Evolutionary conservation across 2,113 vertebrate genomes (phyloP).

Genomic region (Sphyrna mokarran): DNA sequence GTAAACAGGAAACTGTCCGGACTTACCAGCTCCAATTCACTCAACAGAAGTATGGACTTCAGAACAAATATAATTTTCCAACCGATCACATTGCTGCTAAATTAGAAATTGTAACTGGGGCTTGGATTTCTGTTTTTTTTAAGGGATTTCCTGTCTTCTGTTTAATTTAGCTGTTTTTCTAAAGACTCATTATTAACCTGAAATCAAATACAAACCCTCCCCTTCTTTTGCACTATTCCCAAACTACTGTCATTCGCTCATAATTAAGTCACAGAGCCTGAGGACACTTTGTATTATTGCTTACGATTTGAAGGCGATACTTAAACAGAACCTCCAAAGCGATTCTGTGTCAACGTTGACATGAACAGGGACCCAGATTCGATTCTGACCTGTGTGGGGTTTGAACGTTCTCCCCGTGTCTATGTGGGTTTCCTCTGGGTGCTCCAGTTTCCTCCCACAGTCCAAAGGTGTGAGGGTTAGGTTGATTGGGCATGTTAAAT

Average conservation of each 20-base stretch:
- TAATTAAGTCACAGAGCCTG: neutral
- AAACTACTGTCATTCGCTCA: neutral
- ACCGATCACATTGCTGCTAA: neutral
- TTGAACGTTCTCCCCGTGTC: too few relatives aligned
- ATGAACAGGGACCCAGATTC: neutral
- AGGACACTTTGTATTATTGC: neutral
- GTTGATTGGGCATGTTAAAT: too few relatives aligned
- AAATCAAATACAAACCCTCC: neutral
- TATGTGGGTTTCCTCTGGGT: too few relatives aligned
- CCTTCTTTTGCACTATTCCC: neutral
- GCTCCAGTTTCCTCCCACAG: too few relatives aligned
- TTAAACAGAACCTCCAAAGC: neutral
- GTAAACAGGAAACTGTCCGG: neutral
- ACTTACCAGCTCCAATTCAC: neutral
- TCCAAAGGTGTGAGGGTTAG: too few relatives aligned
- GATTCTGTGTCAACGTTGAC: neutral
- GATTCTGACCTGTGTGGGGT: too few relatives aligned
- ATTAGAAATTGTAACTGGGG: neutral
- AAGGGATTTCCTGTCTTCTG: neutral
- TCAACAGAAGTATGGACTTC: conserved; percentile 2
- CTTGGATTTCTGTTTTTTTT: neutral
- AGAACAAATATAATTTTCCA: conserved; percentile 9
- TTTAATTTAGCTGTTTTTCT: neutral
- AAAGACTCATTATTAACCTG: neutral
- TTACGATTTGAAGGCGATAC: neutral